Percentiles rank a stretch among this genome's conserved stretches.
Evolutionary conservation across 2,113 vertebrate species (phyloP).

Genomic region (Hippoglossus stenolepis): DNA sequence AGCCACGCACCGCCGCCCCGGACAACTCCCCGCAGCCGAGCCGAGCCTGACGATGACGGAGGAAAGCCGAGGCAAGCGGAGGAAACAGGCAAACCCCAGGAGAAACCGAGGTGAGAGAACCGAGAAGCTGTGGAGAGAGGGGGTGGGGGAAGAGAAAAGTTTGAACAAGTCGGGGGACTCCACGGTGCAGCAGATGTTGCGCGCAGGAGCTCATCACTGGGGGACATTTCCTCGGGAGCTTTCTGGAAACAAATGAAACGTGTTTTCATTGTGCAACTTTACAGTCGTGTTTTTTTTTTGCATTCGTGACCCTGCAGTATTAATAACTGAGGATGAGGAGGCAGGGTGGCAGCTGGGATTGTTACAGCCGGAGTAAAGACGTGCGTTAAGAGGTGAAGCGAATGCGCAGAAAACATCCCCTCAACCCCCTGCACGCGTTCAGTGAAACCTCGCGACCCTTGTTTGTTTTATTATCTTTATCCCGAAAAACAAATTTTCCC

Average conservation of each 20-base stretch:
- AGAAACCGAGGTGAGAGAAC: slow-evolving; percentile 83
- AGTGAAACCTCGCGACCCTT: neutral
- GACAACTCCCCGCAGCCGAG: neutral
- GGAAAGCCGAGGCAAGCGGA: slow-evolving; percentile 83
- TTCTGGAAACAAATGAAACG: neutral
- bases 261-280: neutral
- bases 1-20: slow-evolving; percentile 29
- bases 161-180: neutral
- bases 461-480: neutral
- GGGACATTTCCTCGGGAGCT: neutral
- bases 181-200: slow-evolving; percentile 43
- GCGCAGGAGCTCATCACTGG: neutral
- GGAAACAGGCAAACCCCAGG: slow-evolving; percentile 87
- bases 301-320: neutral
- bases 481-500: too few relatives aligned
- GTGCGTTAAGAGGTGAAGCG: neutral
- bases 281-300: neutral
- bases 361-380: neutral
- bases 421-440: neutral
- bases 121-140: neutral
- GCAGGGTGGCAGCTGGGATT: neutral
- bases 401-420: neutral
- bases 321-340: neutral
- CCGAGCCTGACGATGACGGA: slow-evolving; percentile 76
- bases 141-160: neutral